phyloP scores from a whole-genome alignment of 2,113 vertebrate species.

The Mesoclemmys tuberculata region DNA sequence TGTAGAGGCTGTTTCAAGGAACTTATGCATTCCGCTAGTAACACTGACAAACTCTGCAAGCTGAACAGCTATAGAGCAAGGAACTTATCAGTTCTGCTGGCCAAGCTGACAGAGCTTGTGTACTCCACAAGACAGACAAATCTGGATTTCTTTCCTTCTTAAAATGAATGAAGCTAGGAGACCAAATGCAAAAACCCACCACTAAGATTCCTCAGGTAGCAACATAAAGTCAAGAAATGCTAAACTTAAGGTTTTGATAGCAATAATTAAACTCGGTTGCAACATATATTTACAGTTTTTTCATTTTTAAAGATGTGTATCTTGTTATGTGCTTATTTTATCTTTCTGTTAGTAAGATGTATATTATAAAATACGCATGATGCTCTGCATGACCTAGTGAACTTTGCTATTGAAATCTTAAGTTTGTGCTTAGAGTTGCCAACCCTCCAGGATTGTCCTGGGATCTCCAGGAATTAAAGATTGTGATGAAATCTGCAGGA shows the following conservation, averaged over 20 bases:
- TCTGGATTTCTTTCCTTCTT: not conserved
- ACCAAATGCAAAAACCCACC: not conserved
- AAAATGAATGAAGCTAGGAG: not conserved
- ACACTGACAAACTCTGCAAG: not conserved
- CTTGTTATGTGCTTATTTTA: not conserved
- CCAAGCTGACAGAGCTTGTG: not conserved
- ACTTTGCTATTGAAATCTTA: rapidly evolving
- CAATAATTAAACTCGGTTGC: not conserved
- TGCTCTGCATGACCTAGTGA: not conserved
- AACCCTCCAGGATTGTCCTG: not conserved
- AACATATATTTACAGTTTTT: not conserved
- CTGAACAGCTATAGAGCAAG: not conserved
- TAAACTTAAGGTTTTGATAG: not conserved
- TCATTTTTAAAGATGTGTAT: not conserved
- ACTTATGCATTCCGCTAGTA: not conserved
- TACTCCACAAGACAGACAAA: not conserved
- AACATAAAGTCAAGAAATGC: not conserved
- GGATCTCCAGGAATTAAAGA: not conserved
- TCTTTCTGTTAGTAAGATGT: not conserved
- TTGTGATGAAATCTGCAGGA: not conserved
- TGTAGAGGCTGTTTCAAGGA: rapidly evolving
- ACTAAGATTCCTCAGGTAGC: not conserved
- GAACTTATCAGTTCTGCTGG: not conserved
- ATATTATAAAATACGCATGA: not conserved
- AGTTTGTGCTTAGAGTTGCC: rapidly evolving